Evolutionary conservation across 1,140 invertebrate genomes (phyloP).

Genomic region (Drosophila tropicalis): DNA sequence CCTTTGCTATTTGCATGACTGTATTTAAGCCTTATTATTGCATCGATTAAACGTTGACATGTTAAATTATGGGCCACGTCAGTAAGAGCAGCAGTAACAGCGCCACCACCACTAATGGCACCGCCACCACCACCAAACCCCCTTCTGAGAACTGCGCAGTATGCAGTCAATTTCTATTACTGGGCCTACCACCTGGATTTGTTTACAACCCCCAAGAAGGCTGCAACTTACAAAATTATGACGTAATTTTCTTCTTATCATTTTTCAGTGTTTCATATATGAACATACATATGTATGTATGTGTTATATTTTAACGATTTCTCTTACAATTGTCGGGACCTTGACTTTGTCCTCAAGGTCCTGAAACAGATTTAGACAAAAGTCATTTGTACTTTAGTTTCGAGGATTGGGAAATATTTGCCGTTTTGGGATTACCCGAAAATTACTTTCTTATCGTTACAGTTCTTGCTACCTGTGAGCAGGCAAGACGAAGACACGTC

Average conservation of each 20-base stretch:
- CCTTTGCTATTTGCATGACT: constrained; percentile 54
- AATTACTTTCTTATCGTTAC: background rate
- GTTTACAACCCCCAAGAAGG: constrained; percentile 7
- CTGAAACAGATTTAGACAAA: background rate
- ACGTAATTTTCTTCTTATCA: constrained; percentile 57
- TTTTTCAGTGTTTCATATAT: constrained; percentile 16
- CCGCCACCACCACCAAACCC: constrained; percentile 42
- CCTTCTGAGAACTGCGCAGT: constrained; percentile 61
- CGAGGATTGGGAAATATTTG: background rate
- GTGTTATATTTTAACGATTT: background rate
- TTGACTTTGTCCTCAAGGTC: background rate
- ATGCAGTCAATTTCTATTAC: constrained; percentile 43
- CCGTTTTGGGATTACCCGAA: background rate
- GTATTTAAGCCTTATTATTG: constrained; percentile 25
- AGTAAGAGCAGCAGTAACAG: constrained; percentile 18
- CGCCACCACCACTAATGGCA: background rate
- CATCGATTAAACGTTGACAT: constrained; percentile 50
- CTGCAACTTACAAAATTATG: constrained; percentile 44
- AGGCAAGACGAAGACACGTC: constrained; percentile 11
- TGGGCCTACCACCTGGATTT: constrained; percentile 49
- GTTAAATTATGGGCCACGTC: constrained; percentile 50
- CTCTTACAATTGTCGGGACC: background rate
- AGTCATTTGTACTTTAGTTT: background rate
- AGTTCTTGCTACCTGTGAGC: background rate
- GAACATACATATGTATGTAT: background rate